A percentile compares a stretch with the other conserved stretches of the same genome.
phyloP scores from a whole-genome alignment of 2,888 invertebrate species.

The Ypsolopha sequella region DNA sequence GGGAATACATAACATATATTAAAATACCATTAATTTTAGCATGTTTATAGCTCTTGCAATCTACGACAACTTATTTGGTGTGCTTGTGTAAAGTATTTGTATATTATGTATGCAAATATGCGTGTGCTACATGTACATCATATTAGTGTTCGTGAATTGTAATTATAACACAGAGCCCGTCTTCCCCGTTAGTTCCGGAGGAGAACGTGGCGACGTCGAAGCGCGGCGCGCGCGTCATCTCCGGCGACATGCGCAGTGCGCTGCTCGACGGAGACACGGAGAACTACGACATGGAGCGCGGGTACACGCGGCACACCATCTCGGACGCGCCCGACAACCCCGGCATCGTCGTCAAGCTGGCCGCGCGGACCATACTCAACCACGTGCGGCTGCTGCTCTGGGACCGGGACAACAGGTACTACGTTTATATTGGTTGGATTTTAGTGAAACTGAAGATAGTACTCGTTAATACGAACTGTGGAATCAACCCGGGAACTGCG shows the following conservation, averaged over 20 bases:
- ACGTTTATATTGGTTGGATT: background rate
- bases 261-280: conserved; percentile 90
- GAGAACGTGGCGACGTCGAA: conserved; percentile 91
- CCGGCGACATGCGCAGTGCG: conserved; percentile 90
- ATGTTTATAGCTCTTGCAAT: too few species aligned
- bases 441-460: too few species aligned
- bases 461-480: too few species aligned
- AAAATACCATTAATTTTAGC: too few species aligned
- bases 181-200: conserved; percentile 75
- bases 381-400: conserved; percentile 90
- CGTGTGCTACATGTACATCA: too few species aligned
- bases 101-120: too few species aligned
- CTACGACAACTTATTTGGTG: too few species aligned
- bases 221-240: conserved; percentile 87
- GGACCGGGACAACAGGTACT: conserved; percentile 87
- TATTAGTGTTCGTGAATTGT: too few species aligned
- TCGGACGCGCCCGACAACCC: conserved; percentile 75
- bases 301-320: conserved; percentile 90
- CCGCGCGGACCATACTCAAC: conserved; percentile 85
- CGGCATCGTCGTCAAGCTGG: conserved; percentile 83
- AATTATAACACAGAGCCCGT: too few species aligned
- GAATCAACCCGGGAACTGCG: too few species aligned
- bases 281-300: conserved; percentile 93
- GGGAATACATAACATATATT: too few species aligned
- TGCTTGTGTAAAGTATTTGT: too few species aligned